A percentile compares a stretch with the other conserved stretches of the same genome.
phyloP scores from a whole-genome alignment of 2,797 vertebrate species.

The Anabacerthia variegaticeps region DNA sequence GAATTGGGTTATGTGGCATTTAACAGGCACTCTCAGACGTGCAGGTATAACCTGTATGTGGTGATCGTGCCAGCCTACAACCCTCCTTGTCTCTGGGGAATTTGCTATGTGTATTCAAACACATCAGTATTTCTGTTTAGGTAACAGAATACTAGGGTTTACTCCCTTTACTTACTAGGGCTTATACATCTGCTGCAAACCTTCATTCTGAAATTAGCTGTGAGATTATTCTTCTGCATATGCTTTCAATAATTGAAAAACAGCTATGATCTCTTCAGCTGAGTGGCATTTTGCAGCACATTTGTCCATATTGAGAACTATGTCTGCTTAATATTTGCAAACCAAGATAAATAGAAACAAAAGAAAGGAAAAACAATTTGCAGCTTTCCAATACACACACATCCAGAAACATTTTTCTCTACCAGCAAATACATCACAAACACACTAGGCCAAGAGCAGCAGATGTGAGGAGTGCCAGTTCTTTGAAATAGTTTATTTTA shows the following conservation, averaged over 20 bases:
- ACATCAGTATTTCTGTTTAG: background rate
- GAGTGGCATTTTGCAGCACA: constrained; percentile 41
- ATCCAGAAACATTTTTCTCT: constrained; percentile 32
- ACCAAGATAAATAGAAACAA: constrained; percentile 67
- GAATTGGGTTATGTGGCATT: background rate
- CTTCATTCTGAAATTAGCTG: constrained; percentile 2
- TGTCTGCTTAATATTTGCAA: constrained; percentile 53
- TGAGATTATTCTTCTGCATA: constrained; percentile 11
- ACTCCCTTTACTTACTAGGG: background rate
- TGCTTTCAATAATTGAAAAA: constrained; percentile 60
- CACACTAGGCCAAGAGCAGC: background rate
- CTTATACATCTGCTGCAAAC: background rate
- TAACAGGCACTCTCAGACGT: background rate
- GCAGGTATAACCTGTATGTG: background rate
- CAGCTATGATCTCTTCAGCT: constrained; percentile 16
- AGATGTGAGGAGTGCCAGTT: constrained; percentile 48
- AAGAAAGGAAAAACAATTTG: constrained; percentile 54
- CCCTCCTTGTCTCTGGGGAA: background rate
- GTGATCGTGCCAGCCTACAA: background rate
- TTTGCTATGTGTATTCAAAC: background rate
- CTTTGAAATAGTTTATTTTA: constrained; percentile 62
- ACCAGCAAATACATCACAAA: constrained; percentile 54
- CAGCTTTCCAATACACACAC: constrained; percentile 14
- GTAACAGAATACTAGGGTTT: background rate
- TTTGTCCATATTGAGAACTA: constrained; percentile 55